phyloP scores from a whole-genome alignment of 2,113 vertebrate species.

The Natator depressus region DNA sequence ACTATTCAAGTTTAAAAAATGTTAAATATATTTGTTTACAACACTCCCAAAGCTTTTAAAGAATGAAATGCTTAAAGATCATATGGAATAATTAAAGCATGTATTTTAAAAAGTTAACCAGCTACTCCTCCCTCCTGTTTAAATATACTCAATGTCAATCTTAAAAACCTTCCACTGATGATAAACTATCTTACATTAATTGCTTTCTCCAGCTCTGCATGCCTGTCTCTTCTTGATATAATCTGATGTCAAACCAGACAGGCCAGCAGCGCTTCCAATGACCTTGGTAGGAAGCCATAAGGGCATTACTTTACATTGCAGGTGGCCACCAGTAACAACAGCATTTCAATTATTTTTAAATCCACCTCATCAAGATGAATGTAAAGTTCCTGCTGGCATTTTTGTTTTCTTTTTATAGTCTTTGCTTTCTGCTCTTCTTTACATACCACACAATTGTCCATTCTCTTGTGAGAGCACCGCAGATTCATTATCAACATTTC shows the following conservation, averaged over 20 bases:
- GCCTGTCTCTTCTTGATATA: conserved; percentile 25
- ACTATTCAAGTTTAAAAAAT: not conserved
- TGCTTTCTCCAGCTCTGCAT: conserved; percentile 1
- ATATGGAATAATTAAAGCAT: not conserved
- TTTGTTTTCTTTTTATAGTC: not conserved
- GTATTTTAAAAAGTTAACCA: not conserved
- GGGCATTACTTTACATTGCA: conserved; percentile 23
- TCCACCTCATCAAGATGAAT: conserved; percentile 30
- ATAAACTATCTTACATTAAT: conserved; percentile 26
- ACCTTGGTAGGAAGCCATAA: conserved; percentile 21
- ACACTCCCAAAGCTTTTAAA: not conserved
- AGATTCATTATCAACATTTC: not conserved
- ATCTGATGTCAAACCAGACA: conserved; percentile 50
- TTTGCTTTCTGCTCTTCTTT: not conserved
- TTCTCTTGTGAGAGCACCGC: not conserved
- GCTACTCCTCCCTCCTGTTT: not conserved
- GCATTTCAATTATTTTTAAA: conserved; percentile 55
- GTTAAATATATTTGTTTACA: not conserved
- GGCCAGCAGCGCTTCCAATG: not conserved
- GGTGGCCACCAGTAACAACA: conserved; percentile 32
- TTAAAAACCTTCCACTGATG: conserved; percentile 8
- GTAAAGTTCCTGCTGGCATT: not conserved
- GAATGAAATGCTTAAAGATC: rapidly evolving
- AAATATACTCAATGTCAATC: not conserved
- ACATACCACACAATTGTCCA: not conserved